Evolutionary conservation across 2,888 invertebrate genomes (phyloP).

Genomic region (Acrocyrtus sp.): DNA sequence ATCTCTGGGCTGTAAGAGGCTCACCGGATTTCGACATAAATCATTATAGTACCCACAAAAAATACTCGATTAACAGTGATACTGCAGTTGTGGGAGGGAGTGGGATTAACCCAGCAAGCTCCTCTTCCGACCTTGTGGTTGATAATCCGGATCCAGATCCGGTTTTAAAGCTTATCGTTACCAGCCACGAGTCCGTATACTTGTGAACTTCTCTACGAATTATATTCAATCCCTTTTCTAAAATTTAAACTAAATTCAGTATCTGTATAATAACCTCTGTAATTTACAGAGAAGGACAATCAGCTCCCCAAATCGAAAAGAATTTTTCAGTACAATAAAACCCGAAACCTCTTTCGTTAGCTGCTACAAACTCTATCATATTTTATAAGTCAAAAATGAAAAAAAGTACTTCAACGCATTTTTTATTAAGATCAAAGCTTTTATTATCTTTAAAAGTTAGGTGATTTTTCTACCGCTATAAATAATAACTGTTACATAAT

Average conservation of each 20-base stretch:
- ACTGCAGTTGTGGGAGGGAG: conserved; percentile 44
- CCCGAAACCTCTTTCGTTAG: not conserved
- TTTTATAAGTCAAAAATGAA: not conserved
- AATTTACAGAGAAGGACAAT: too few relatives aligned
- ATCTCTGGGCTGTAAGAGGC: conserved; percentile 57
- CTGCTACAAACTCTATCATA: not conserved
- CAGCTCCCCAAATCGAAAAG: too few relatives aligned
- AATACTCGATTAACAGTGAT: conserved; percentile 55
- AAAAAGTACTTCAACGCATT: not conserved
- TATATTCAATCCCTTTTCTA: too few relatives aligned
- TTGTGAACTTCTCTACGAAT: conserved; percentile 17
- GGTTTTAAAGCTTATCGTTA: conserved; percentile 57
- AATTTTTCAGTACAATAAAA: not conserved
- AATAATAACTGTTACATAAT: conserved; percentile 34
- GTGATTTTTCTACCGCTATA: conserved; percentile 32
- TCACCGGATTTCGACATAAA: conserved; percentile 48
- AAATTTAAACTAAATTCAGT: too few relatives aligned
- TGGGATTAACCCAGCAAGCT: conserved; percentile 31
- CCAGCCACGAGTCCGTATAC: conserved; percentile 57
- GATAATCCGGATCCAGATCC: conserved; percentile 44
- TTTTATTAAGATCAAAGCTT: conserved; percentile 41
- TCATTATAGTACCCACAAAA: conserved; percentile 43
- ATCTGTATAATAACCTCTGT: too few relatives aligned
- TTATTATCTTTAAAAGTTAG: conserved; percentile 34
- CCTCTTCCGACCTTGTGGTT: conserved; percentile 21